Percentiles rank a stretch among this genome's conserved stretches.
phyloP scores from a whole-genome alignment of 1,140 invertebrate species.

The Leptoteleia sp. region DNA sequence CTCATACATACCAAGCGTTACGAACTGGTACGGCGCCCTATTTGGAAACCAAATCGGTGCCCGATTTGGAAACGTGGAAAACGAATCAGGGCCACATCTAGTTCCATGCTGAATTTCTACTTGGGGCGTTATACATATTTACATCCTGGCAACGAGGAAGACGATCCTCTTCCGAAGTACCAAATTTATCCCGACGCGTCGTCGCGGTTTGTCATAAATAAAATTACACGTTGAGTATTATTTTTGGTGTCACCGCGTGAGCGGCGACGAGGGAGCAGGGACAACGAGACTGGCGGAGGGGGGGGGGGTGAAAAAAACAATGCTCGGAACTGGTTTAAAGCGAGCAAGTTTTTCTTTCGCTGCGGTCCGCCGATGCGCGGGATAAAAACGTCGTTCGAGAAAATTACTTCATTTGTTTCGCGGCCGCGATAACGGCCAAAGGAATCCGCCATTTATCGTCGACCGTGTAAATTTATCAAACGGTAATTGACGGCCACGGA shows the following conservation, averaged over 20 bases:
- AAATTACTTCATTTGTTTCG: constrained; percentile 33
- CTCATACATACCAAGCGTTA: too few species aligned
- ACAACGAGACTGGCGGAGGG: too few species aligned
- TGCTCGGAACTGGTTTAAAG: neutral
- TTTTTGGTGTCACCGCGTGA: constrained; percentile 3
- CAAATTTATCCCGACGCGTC: constrained; percentile 18
- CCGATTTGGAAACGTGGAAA: too few species aligned
- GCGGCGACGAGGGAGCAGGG: too few species aligned
- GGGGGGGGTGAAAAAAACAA: too few species aligned
- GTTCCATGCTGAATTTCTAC: too few species aligned
- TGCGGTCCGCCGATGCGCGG: constrained; percentile 1
- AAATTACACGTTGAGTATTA: constrained; percentile 26
- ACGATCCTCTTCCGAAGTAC: neutral
- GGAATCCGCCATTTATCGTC: neutral
- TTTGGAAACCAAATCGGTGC: too few species aligned
- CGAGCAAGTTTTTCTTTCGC: constrained; percentile 11
- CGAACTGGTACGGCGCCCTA: too few species aligned
- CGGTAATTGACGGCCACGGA: neutral
- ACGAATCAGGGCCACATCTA: too few species aligned
- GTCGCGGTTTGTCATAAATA: constrained; percentile 26
- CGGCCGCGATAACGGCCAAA: neutral
- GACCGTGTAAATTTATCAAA: constrained; percentile 12
- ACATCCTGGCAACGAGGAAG: neutral
- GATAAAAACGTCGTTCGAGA: constrained; percentile 21
- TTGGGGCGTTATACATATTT: constrained; percentile 40